These are phyloP conservation scores for Lottia scabra DNA, from an alignment of 2,888 invertebrate genomes.

Conservation along the genomic window DNA sequence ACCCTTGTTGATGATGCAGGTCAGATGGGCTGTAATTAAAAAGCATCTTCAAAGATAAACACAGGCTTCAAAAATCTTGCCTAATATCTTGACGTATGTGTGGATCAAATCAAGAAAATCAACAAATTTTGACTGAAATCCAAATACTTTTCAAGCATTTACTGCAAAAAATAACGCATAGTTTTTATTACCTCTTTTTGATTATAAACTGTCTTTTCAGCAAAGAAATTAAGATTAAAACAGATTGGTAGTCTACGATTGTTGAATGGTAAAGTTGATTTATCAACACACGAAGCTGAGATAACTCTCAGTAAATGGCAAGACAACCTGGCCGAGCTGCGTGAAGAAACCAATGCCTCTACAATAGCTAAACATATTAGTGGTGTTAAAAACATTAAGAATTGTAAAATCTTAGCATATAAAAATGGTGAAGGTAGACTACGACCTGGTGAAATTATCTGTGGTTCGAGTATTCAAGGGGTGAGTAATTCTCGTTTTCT, in stretches of 20 bases:
- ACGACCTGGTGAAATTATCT: conserved; percentile 61
- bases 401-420: conserved; percentile 66
- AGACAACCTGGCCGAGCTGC: conserved; percentile 51
- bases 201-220: conserved; percentile 26
- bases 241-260: conserved; percentile 66
- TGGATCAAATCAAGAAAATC: too few relatives aligned
- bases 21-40: too few relatives aligned
- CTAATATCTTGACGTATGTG: too few relatives aligned
- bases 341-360: conserved; percentile 56
- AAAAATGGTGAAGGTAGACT: conserved; percentile 67
- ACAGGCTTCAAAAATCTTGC: too few relatives aligned
- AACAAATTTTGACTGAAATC: too few relatives aligned
- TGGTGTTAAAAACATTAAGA: conserved; percentile 59
- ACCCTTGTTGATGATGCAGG: too few relatives aligned
- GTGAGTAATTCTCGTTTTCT: conserved; percentile 47
- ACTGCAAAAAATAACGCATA: too few relatives aligned
- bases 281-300: conserved; percentile 65
- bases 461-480: conserved; percentile 66
- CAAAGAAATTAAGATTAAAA: conserved; percentile 54
- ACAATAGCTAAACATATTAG: conserved; percentile 64
- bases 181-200: too few relatives aligned
- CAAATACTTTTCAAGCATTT: too few relatives aligned
- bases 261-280: conserved; percentile 68
- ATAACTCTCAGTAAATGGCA: conserved; percentile 63
- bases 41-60: too few relatives aligned